phyloP scores from a whole-genome alignment of 2,113 vertebrate genomes.

The Xiphophorus hellerii region DNA sequence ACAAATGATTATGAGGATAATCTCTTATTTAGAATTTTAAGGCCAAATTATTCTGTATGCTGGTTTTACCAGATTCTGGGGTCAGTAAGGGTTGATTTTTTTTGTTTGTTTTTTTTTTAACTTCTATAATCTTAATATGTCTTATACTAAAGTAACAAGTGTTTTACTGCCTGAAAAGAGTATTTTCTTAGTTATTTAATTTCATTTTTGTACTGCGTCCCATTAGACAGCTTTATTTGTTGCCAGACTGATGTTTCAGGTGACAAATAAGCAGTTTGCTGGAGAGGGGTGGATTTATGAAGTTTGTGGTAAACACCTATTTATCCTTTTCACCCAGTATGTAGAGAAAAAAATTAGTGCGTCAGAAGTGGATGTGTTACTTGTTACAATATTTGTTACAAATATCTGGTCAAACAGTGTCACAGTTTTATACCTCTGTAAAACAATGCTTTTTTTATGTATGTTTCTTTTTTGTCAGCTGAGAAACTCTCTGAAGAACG shows the following conservation, averaged over 20 bases:
- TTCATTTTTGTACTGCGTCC: background rate
- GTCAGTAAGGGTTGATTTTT: background rate
- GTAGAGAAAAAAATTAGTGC: too few relatives aligned
- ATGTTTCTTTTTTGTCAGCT: constrained; percentile 78
- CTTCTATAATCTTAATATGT: background rate
- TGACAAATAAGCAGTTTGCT: too few relatives aligned
- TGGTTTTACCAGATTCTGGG: too few relatives aligned
- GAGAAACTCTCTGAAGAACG: constrained; percentile 94
- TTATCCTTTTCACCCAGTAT: too few relatives aligned
- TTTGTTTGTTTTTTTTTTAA: background rate
- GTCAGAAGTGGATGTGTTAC: background rate
- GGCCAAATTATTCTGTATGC: too few relatives aligned
- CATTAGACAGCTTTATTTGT: background rate
- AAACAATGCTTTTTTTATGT: background rate
- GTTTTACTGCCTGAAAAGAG: too few relatives aligned
- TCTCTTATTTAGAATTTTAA: too few relatives aligned
- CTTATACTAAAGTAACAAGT: background rate
- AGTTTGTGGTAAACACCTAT: too few relatives aligned
- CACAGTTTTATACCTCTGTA: background rate
- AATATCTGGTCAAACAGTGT: background rate
- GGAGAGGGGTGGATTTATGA: background rate
- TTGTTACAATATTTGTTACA: background rate
- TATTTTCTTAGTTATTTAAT: background rate
- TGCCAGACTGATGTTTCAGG: background rate
- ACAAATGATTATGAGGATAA: too few relatives aligned